Evolutionary conservation across 2,888 invertebrate genomes (phyloP).

Genomic region (Amphipyra berbera): DNA sequence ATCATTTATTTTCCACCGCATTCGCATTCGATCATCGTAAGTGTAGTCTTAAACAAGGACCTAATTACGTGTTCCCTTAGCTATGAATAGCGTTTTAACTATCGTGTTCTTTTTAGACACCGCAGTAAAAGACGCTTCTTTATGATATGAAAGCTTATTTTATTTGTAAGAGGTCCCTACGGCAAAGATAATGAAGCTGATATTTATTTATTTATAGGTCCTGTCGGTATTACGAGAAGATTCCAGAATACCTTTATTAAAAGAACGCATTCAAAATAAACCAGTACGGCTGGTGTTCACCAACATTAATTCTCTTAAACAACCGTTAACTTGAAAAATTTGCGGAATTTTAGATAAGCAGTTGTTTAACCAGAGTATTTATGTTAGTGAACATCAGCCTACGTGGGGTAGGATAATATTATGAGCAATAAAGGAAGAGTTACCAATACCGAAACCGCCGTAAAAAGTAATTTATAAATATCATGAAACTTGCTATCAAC

Average conservation of each 20-base stretch:
- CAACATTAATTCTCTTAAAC: no score
- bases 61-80: conserved; percentile 51
- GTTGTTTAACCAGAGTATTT: no score
- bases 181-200: conserved; percentile 22
- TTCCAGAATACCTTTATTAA: no score
- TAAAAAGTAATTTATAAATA: background rate
- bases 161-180: conserved; percentile 21
- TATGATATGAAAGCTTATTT: conserved; percentile 33
- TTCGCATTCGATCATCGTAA: conserved; percentile 52
- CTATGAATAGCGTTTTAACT: conserved; percentile 43
- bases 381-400: no score
- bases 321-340: no score
- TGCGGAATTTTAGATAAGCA: no score
- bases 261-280: no score
- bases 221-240: no score
- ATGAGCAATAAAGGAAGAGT: no score
- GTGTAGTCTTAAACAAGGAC: conserved; percentile 49
- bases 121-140: conserved; percentile 23
- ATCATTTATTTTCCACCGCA: conserved; percentile 51
- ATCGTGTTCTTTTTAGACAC: conserved; percentile 28
- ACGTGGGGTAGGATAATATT: no score
- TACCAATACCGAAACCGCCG: background rate
- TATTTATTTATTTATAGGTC: conserved; percentile 19
- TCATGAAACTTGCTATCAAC: conserved; percentile 18
- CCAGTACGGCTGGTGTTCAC: no score